Base-by-base conservation (phyloP, 2,888 invertebrate genomes). In the Hermaeophaga mercurialis region DNA sequence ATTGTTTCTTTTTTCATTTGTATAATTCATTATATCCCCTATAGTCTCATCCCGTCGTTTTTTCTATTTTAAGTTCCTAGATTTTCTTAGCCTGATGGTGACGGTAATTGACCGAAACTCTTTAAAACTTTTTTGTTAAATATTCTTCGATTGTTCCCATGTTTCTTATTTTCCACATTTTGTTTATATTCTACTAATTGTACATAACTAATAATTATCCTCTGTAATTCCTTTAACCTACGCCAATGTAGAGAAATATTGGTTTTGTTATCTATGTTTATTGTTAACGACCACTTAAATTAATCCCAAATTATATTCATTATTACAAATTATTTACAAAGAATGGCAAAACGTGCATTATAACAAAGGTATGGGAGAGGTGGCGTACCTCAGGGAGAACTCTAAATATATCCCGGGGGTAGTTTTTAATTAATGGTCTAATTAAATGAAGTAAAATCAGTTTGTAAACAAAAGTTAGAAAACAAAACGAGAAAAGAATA, bases 291-390 rank as follows among this genome's bases (percentile, higher is more conserved):
- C 15, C 14, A 18, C 7, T 24, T 14, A 24, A 24, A 12, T 43
- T 43, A 43, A 43, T 43, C 24, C 43, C 22, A 43, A 43, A 43
- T 43, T 43, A 43, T 43, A 11, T 43, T 24, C 43, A 43, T 43
- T 14, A 26, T 22, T 15, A 26, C 43, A 26, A 43, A 43, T 43
- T 43, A 43, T 43, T 26, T 15, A 14, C 24, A 24, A 43, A 43
- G 17, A 36, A 36, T 15, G 17, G 1, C 9, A 9, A 36, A 31
- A 31, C 12, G 31, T 31, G 31, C 31, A 17, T 36, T 2, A n/a
- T n/a, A 17, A 36, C 36, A 17, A n/a, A n/a, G n/a, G n/a, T n/a
- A 31, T 5, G 31, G 31, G 31, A 12, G 31, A 28, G n/a, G 5
- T 11, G 12, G 11, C 8, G 15, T 36, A 15, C 8, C 36, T 15